Conservation (phyloP, 2,797 vertebrate genomes). For the Spinus olivaceus region DNA sequence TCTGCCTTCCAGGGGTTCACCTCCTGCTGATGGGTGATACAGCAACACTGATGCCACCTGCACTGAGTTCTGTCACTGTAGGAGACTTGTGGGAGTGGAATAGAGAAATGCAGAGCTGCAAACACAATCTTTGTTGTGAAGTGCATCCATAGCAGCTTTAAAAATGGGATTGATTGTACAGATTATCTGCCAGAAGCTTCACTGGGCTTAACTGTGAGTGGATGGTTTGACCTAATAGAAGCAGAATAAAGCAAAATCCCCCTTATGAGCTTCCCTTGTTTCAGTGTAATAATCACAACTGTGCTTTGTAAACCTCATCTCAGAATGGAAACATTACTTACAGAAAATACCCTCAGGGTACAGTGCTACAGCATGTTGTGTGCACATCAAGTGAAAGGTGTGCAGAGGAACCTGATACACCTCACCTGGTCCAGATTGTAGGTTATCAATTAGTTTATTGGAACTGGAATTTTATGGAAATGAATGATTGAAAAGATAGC, state of each 20-base stretch:
- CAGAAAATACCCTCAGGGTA: neutral
- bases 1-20: neutral
- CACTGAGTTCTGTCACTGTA: neutral
- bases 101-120: neutral
- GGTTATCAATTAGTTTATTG: neutral
- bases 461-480: neutral
- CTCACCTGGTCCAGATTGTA: neutral
- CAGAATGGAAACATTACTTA: neutral
- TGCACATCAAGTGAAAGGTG: neutral
- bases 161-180: neutral
- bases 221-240: neutral
- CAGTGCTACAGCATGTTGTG: neutral
- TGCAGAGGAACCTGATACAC: neutral
- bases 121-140: neutral
- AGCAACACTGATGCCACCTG: neutral
- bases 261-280: neutral
- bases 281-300: neutral
- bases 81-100: neutral
- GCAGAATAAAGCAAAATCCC: neutral
- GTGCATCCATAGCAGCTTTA: neutral
- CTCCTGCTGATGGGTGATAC: neutral
- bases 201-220: neutral
- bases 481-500: neutral
- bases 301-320: neutral
- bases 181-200: neutral